A percentile compares a stretch with the other conserved stretches of the same genome.
phyloP scores from a whole-genome alignment of 2,888 invertebrate species.

The Xanthia togata region DNA sequence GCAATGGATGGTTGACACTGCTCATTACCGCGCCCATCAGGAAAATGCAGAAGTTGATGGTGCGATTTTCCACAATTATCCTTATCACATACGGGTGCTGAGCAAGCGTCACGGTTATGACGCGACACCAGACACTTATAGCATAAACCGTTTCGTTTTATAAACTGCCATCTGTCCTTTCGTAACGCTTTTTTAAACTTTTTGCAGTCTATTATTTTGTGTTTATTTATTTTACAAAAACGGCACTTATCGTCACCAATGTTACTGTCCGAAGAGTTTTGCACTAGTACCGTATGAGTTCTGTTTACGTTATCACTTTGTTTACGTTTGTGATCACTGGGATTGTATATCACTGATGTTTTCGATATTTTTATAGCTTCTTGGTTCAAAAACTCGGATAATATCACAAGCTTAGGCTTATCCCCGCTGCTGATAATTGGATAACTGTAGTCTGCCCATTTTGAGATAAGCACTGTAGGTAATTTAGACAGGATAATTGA shows the following conservation, averaged over 20 bases:
- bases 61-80: too few relatives aligned
- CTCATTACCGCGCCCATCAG: too few relatives aligned
- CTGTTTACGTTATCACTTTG: not conserved
- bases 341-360: slow-evolving; percentile 1
- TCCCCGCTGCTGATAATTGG: not conserved
- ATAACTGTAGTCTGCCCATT: slow-evolving; percentile 3
- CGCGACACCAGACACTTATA: too few relatives aligned
- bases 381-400: slow-evolving; percentile 1
- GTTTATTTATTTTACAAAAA: not conserved
- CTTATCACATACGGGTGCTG: too few relatives aligned
- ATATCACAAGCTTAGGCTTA: not conserved
- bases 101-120: too few relatives aligned
- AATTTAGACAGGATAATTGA: not conserved
- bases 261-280: not conserved
- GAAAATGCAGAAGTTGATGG: too few relatives aligned
- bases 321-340: not conserved
- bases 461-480: not conserved
- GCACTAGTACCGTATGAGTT: slow-evolving; percentile 1
- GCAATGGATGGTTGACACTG: too few relatives aligned
- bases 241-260: not conserved
- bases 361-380: slow-evolving; percentile 3
- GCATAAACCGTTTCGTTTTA: too few relatives aligned
- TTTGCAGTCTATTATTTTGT: too few relatives aligned
- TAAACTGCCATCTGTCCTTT: too few relatives aligned
- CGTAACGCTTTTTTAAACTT: too few relatives aligned